These are phyloP conservation scores for Aromia moschata DNA, from an alignment of 2,888 invertebrate genomes.

Conservation along the genomic window DNA sequence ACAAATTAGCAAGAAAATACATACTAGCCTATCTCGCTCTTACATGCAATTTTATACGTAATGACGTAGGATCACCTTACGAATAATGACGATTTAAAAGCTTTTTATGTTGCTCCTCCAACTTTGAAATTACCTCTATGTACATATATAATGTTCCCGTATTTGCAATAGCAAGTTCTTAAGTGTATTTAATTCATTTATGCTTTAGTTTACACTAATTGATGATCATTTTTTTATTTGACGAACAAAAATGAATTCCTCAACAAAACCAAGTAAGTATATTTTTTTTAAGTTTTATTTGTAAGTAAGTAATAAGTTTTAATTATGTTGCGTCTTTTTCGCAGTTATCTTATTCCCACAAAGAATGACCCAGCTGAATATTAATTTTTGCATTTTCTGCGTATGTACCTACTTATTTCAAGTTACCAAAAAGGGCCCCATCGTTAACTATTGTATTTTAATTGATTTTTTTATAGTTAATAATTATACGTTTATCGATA, in stretches of 20 bases:
- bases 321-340: no score
- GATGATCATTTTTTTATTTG: not conserved
- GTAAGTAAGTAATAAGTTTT: not conserved
- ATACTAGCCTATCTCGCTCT: conserved; percentile 1
- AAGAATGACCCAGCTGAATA: no score
- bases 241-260: not conserved
- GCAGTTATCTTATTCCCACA: no score
- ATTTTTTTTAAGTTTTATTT: not conserved
- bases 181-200: not conserved
- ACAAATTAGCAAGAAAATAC: conserved; percentile 6
- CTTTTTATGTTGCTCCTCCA: conserved; percentile 15
- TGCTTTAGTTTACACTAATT: not conserved
- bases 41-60: conserved; percentile 10
- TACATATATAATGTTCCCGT: conserved; percentile 1
- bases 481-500: no score
- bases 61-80: conserved; percentile 19
- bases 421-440: not conserved
- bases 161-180: not conserved
- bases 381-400: conserved; percentile 10
- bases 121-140: conserved; percentile 14
- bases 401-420: not conserved
- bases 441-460: no score
- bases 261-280: conserved; percentile 10
- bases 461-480: no score
- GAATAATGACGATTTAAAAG: conserved; percentile 12